Conservation (phyloP, 2,797 vertebrate species). For the Gadopsis bispinosus region DNA sequence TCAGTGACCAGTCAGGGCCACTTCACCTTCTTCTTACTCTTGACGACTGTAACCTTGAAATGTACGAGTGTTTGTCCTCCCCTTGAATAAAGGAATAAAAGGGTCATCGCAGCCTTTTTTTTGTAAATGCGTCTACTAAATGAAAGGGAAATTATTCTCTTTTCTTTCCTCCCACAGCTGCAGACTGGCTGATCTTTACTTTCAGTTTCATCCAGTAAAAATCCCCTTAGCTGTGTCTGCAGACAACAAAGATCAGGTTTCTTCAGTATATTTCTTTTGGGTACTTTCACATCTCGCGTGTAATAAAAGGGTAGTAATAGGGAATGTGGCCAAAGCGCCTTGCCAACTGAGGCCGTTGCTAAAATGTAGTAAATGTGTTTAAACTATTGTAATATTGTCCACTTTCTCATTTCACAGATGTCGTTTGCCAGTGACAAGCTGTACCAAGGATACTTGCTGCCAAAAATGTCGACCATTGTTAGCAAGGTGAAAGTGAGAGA, state of each 20-base stretch:
- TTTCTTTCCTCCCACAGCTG: background rate
- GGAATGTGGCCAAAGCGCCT: background rate
- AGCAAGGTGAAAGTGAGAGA: conserved; percentile 73
- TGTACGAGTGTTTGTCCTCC: background rate
- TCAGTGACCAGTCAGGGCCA: conserved; percentile 61
- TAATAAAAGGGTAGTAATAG: background rate
- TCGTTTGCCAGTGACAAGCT: conserved; percentile 76
- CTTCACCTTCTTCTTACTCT: conserved; percentile 17
- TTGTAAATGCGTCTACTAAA: background rate
- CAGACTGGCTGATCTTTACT: conserved; percentile 19
- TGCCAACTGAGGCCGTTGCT: background rate
- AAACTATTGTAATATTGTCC: background rate
- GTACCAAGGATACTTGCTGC: conserved; percentile 75
- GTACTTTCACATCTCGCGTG: conserved; percentile 11
- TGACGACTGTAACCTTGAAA: conserved; percentile 44
- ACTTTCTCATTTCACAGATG: conserved; percentile 73
- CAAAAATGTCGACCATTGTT: conserved; percentile 70
- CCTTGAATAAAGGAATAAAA: background rate
- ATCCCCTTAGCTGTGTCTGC: background rate
- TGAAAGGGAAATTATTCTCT: background rate
- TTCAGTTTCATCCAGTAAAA: conserved; percentile 62
- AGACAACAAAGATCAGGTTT: background rate
- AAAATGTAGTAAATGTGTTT: background rate
- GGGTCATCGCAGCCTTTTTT: background rate
- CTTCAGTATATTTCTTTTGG: background rate